A percentile compares a stretch with the other conserved stretches of the same genome.
Conservation (phyloP, 2,888 invertebrate species). For the Diplazon laetatorius region DNA sequence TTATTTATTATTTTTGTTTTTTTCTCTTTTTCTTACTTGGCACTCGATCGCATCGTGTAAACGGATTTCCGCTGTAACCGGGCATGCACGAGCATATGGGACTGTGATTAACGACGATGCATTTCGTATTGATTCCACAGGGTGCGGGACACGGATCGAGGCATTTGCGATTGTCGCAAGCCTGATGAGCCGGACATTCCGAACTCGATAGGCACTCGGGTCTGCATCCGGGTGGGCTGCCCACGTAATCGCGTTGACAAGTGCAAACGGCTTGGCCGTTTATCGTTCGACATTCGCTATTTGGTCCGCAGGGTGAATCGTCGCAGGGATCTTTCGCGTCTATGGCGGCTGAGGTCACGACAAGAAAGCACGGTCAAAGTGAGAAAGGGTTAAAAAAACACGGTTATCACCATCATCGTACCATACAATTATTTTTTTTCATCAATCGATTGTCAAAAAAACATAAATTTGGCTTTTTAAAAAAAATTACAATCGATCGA, state of each 20-base stretch:
- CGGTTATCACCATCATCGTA: too few relatives aligned
- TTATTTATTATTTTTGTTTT: too few relatives aligned
- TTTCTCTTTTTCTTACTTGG: slow-evolving; percentile 73
- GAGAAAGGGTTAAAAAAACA: too few relatives aligned
- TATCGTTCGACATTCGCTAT: slow-evolving; percentile 89
- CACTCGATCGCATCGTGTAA: slow-evolving; percentile 78
- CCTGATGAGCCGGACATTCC: slow-evolving; percentile 89
- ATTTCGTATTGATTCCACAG: slow-evolving; percentile 90
- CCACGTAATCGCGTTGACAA: slow-evolving; percentile 88
- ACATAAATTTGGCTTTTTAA: neutral
- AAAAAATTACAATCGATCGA: neutral
- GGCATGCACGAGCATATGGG: slow-evolving; percentile 90
- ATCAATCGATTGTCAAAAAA: too few relatives aligned
- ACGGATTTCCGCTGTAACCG: slow-evolving; percentile 89
- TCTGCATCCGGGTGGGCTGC: slow-evolving; percentile 90
- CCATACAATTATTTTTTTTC: too few relatives aligned
- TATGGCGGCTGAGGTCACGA: slow-evolving; percentile 27
- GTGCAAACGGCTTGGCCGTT: slow-evolving; percentile 90
- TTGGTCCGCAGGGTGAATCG: slow-evolving; percentile 90
- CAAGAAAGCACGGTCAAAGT: too few relatives aligned
- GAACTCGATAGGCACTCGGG: slow-evolving; percentile 90
- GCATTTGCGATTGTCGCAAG: slow-evolving; percentile 92
- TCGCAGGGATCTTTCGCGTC: slow-evolving; percentile 83
- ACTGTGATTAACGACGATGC: slow-evolving; percentile 91
- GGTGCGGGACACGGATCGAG: slow-evolving; percentile 91